A percentile compares a stretch with the other conserved stretches of the same genome.
Evolutionary conservation across 2,888 invertebrate species (phyloP).

Genomic region (Halictus ligatus): DNA sequence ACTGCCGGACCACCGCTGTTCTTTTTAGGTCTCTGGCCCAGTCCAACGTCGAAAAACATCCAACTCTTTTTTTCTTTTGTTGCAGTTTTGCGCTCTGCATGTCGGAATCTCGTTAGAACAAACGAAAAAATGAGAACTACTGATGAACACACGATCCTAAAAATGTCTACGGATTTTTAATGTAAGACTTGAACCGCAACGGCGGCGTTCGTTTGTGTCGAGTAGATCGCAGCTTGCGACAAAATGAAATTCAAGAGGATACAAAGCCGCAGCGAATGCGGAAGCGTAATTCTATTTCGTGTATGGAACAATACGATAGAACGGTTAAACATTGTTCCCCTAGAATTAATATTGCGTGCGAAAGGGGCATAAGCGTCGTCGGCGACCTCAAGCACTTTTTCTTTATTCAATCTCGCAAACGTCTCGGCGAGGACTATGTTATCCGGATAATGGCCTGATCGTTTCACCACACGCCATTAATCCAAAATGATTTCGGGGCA

Average conservation of each 20-base stretch:
- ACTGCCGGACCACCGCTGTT: not conserved
- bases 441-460: constrained; percentile 24
- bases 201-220: constrained; percentile 5
- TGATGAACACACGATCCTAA: too few species aligned
- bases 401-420: constrained; percentile 46
- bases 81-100: not conserved
- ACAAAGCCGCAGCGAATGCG: constrained; percentile 21
- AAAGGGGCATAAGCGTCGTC: constrained; percentile 30
- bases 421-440: constrained; percentile 25
- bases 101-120: not conserved
- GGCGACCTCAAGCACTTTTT: constrained; percentile 19
- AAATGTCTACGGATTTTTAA: too few species aligned
- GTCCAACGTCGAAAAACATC: not conserved
- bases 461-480: not conserved
- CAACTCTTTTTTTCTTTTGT: too few species aligned
- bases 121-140: too few species aligned
- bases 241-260: constrained; percentile 7
- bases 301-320: constrained; percentile 32
- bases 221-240: not conserved
- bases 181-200: too few species aligned
- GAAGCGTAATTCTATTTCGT: constrained; percentile 33
- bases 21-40: not conserved
- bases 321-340: constrained; percentile 38
- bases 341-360: constrained; percentile 54
- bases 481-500: not conserved